phyloP scores from a whole-genome alignment of 2,797 vertebrate genomes.

The Chromobotia macracanthus region DNA sequence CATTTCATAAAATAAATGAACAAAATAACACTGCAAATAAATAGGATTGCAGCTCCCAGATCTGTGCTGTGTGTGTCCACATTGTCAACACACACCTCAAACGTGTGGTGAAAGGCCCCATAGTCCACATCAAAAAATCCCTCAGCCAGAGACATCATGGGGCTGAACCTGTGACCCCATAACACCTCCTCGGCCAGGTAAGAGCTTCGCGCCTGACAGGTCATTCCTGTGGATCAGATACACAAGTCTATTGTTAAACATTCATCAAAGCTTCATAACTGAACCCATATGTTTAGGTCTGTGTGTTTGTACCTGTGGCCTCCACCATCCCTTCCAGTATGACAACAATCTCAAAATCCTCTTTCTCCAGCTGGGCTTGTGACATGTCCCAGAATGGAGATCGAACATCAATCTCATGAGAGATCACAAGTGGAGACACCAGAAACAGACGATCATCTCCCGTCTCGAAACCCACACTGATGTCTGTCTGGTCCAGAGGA shows the following conservation, averaged over 20 bases:
- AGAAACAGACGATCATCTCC: slow-evolving; percentile 96
- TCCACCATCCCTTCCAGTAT: slow-evolving; percentile 99
- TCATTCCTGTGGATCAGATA: slow-evolving; percentile 83
- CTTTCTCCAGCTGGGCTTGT: slow-evolving; percentile 87
- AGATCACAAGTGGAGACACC: slow-evolving; percentile 94
- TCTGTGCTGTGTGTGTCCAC: not conserved
- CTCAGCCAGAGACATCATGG: slow-evolving; percentile 88
- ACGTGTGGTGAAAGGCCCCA: slow-evolving; percentile 91
- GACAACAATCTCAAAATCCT: slow-evolving; percentile 96
- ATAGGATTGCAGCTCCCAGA: not conserved
- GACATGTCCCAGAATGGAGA: slow-evolving; percentile 97
- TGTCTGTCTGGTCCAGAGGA: slow-evolving; percentile 96
- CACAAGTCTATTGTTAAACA: not conserved
- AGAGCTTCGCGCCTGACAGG: slow-evolving; percentile 92
- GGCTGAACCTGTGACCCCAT: slow-evolving; percentile 95
- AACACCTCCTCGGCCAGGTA: slow-evolving; percentile 88
- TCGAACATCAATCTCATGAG: slow-evolving; percentile 88
- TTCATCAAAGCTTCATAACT: no score
- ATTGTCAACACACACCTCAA: slow-evolving; percentile 75
- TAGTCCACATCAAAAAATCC: slow-evolving; percentile 95
- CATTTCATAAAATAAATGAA: no score
- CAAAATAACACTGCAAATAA: not conserved
- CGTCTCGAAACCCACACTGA: slow-evolving; percentile 95
- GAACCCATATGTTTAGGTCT: not conserved
- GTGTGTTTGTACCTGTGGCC: slow-evolving; percentile 84